These are phyloP conservation scores for Oreotrochilus melanogaster DNA, from an alignment of 2,113 vertebrate species.

Conservation along the genomic window DNA sequence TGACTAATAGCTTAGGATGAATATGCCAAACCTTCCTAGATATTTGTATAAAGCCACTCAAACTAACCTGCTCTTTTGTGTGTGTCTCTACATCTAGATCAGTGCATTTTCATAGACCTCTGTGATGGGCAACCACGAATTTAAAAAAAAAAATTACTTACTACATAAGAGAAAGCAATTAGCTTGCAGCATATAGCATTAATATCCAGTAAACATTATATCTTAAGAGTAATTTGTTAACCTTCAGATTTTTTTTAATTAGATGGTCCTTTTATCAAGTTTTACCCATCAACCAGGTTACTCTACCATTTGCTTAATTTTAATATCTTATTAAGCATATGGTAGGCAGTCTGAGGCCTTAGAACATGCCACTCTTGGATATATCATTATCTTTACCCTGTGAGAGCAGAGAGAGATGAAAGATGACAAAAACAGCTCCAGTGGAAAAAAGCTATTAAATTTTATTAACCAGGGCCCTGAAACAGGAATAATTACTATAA, in stretches of 20 bases:
- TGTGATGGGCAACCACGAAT: background rate
- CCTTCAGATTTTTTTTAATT: background rate
- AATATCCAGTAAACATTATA: background rate
- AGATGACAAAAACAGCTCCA: constrained; percentile 28
- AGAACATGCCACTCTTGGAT: background rate
- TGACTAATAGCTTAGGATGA: constrained; percentile 12
- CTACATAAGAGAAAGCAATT: background rate
- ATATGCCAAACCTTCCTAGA: constrained; percentile 29
- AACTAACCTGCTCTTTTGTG: background rate
- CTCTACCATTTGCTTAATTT: background rate
- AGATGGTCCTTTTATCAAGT: background rate
- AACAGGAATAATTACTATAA: background rate
- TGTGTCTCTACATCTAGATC: background rate
- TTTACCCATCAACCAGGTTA: background rate
- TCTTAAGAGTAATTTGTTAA: background rate
- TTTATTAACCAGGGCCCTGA: constrained; percentile 44
- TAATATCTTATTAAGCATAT: background rate
- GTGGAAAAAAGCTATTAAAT: constrained; percentile 20
- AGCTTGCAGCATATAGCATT: background rate
- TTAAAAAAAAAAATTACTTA: background rate
- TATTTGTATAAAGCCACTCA: background rate
- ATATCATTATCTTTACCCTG: background rate
- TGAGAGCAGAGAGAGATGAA: background rate
- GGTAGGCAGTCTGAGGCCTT: background rate
- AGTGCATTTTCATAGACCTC: background rate